A percentile compares a stretch with the other conserved stretches of the same genome.
These are phyloP conservation scores for Mastacembelus armatus DNA, from an alignment of 2,797 vertebrate genomes.

Conservation along the genomic window DNA sequence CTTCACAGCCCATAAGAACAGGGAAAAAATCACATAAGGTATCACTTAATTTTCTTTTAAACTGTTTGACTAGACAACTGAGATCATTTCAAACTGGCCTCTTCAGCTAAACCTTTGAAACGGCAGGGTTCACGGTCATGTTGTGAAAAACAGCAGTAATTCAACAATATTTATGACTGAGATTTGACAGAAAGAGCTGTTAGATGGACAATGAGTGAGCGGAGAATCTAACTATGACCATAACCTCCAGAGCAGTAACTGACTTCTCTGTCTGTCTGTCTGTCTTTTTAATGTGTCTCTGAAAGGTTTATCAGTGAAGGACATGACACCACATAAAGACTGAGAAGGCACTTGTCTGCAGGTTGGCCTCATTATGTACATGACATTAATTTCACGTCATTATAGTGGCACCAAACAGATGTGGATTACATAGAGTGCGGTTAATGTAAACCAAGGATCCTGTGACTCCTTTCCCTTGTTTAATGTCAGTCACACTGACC, in stretches of 20 bases:
- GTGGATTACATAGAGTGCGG: constrained; percentile 50
- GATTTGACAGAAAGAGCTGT: constrained; percentile 11
- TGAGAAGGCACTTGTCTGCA: constrained; percentile 27
- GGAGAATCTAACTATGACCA: constrained; percentile 19
- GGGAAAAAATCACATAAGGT: too few relatives aligned
- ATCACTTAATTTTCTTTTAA: background rate
- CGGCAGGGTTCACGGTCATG: background rate
- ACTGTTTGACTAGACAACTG: background rate
- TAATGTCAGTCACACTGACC: constrained; percentile 41
- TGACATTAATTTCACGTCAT: constrained; percentile 37
- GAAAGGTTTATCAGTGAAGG: constrained; percentile 28
- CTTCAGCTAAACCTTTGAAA: constrained; percentile 1
- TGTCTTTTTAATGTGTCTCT: constrained; percentile 5
- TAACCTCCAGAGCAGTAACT: constrained; percentile 6
- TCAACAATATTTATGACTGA: constrained; percentile 3
- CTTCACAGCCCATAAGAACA: too few relatives aligned
- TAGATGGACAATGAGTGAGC: constrained; percentile 8
- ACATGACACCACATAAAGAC: constrained; percentile 47
- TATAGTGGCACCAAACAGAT: constrained; percentile 28
- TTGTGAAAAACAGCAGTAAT: constrained; percentile 13
- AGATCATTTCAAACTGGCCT: constrained; percentile 1
- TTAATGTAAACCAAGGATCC: constrained; percentile 58
- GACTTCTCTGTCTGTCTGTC: constrained; percentile 43
- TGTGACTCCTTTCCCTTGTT: constrained; percentile 38
- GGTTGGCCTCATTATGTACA: constrained; percentile 19